Conservation (phyloP, 2,888 invertebrate species). For the Notodonta ziczac region DNA sequence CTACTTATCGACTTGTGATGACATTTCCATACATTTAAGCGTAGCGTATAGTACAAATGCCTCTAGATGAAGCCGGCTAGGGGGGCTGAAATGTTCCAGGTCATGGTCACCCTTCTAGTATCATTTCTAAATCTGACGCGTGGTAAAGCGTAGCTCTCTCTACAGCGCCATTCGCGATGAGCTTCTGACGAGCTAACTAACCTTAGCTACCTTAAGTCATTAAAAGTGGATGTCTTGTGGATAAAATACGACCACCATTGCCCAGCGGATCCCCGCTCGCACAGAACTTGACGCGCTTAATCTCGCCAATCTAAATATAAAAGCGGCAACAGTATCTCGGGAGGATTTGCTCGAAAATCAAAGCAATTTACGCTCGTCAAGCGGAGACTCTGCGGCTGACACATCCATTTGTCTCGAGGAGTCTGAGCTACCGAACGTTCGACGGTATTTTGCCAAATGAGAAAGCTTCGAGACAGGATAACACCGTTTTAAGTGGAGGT, state of each 20-base stretch:
- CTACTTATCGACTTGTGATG: too few relatives aligned
- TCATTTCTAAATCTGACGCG: too few relatives aligned
- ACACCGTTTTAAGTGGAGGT: slow-evolving; percentile 47
- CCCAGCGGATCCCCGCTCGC: slow-evolving; percentile 18
- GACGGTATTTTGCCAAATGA: slow-evolving; percentile 48
- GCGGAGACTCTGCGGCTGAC: slow-evolving; percentile 58
- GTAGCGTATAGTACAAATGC: too few relatives aligned
- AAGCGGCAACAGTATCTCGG: slow-evolving; percentile 47
- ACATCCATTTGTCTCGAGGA: slow-evolving; percentile 64
- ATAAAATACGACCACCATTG: slow-evolving; percentile 14
- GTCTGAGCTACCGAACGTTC: slow-evolving; percentile 39
- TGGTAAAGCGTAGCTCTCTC: too few relatives aligned
- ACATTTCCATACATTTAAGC: too few relatives aligned
- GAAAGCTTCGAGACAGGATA: slow-evolving; percentile 46
- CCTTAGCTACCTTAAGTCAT: not conserved
- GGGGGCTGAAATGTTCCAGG: too few relatives aligned
- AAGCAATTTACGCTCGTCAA: slow-evolving; percentile 68
- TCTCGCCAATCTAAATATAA: slow-evolving; percentile 42
- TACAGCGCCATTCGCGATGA: too few relatives aligned
- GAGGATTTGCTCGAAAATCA: slow-evolving; percentile 61
- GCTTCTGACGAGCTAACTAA: too few relatives aligned
- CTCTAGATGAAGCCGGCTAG: too few relatives aligned
- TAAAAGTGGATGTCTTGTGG: slow-evolving; percentile 3
- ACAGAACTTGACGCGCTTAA: slow-evolving; percentile 33
- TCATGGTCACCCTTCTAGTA: too few relatives aligned